A percentile compares a stretch with the other conserved stretches of the same genome.
Conservation (phyloP, 2,113 vertebrate species). For the Mastomys coucha region DNA sequence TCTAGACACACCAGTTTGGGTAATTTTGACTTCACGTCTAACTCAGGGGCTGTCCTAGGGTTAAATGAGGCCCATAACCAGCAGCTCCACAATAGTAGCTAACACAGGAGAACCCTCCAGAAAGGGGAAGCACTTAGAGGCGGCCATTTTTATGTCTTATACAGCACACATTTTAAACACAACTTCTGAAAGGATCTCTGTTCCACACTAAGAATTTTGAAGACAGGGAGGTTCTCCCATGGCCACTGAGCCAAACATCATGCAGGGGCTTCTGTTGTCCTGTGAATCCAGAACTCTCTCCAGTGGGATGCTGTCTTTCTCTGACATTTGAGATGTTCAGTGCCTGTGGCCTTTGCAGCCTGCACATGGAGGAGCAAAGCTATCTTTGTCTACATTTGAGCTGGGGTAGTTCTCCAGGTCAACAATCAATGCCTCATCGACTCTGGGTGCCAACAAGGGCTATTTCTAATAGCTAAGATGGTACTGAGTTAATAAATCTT, state of each 20-base stretch:
- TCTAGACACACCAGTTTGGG: too few species aligned
- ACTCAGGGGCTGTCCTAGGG: accelerated
- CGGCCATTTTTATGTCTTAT: background rate
- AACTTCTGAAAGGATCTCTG: background rate
- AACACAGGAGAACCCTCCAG: too few species aligned
- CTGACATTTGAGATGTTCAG: background rate
- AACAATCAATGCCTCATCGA: background rate
- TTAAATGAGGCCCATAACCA: accelerated
- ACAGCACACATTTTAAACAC: background rate
- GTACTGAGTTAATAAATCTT: slow-evolving; percentile 21
- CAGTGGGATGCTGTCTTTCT: background rate
- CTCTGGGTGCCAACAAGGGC: background rate
- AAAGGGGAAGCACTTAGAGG: accelerated
- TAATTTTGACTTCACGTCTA: background rate
- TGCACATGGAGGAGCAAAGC: background rate
- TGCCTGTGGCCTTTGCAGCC: background rate
- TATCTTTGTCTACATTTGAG: background rate
- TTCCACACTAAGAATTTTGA: background rate
- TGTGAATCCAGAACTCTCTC: background rate
- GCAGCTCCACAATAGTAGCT: accelerated
- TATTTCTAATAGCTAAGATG: slow-evolving; percentile 40
- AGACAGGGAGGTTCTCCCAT: background rate
- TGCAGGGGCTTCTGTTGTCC: accelerated
- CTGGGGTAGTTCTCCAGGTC: background rate
- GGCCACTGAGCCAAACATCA: background rate